These are phyloP conservation scores for Pelodiscus sinensis DNA, from an alignment of 2,113 vertebrate genomes.

Conservation along the genomic window DNA sequence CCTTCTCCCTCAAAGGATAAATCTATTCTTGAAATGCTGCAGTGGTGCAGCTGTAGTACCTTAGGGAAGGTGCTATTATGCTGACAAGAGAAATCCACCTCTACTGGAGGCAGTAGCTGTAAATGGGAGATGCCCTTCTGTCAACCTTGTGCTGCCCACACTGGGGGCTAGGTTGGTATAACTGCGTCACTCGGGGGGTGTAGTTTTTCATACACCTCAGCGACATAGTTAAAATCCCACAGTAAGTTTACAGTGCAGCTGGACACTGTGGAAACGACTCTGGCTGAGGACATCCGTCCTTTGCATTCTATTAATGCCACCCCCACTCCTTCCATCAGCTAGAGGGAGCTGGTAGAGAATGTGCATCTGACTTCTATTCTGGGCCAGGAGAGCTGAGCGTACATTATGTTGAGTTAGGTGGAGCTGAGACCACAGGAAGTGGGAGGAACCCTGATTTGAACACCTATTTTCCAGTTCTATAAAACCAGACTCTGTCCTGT, in stretches of 20 bases:
- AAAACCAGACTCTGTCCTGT: neutral
- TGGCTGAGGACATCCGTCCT: neutral
- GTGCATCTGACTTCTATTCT: neutral
- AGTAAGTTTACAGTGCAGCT: neutral
- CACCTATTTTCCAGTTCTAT: neutral
- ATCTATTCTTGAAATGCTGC: neutral
- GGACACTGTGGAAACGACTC: rapidly evolving
- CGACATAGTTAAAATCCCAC: neutral
- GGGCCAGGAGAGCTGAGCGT: neutral
- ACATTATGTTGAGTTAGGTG: neutral
- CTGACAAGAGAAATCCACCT: neutral
- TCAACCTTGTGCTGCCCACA: neutral
- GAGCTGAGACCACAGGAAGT: neutral
- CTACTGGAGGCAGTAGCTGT: neutral
- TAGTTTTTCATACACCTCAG: neutral
- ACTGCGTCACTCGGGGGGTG: neutral
- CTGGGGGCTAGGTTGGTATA: neutral
- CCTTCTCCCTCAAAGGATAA: neutral
- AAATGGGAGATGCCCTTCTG: neutral
- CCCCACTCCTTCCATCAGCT: neutral
- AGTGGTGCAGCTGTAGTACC: neutral
- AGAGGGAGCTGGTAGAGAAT: neutral
- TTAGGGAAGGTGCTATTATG: neutral
- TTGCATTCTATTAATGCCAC: neutral
- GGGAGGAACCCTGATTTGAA: neutral